Evolutionary conservation across 1,140 invertebrate species (phyloP).

Genomic region (Eurosta solidaginis): DNA sequence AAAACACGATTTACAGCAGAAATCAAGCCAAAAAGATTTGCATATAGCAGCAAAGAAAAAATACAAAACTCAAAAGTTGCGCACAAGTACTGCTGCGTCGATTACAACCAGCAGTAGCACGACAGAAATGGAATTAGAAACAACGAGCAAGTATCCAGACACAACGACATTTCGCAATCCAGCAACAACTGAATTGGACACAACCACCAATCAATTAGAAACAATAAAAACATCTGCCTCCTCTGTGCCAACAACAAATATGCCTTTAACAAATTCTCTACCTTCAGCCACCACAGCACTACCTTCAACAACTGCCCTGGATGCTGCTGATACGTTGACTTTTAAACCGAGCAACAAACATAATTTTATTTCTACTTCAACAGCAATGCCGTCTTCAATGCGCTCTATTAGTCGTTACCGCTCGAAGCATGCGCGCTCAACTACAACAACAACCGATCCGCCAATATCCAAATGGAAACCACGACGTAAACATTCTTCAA

Average conservation of each 20-base stretch:
- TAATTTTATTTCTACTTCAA: slow-evolving; percentile 37
- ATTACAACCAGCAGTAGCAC: neutral
- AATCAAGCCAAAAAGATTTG: slow-evolving; percentile 15
- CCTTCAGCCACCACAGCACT: neutral
- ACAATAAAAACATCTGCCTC: neutral
- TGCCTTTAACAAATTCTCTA: neutral
- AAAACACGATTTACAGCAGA: slow-evolving; percentile 10
- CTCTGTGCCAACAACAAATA: slow-evolving; percentile 43
- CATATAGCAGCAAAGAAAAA: neutral
- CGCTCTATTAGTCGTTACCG: slow-evolving; percentile 47
- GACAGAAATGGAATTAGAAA: neutral
- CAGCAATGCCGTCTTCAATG: slow-evolving; percentile 32
- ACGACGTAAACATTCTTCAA: slow-evolving; percentile 36
- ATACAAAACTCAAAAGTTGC: neutral
- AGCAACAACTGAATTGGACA: neutral
- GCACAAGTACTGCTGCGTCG: neutral
- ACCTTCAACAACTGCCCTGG: neutral
- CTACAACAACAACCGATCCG: slow-evolving; percentile 42
- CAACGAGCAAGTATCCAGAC: slow-evolving; percentile 24
- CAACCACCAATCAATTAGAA: neutral
- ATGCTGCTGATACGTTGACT: neutral
- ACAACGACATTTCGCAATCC: slow-evolving; percentile 3
- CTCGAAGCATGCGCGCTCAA: slow-evolving; percentile 42
- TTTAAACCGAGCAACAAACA: slow-evolving; percentile 30
- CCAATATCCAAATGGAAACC: slow-evolving; percentile 50